A percentile compares a stretch with the other conserved stretches of the same genome.
These are phyloP conservation scores for Athalia rosae DNA, from an alignment of 2,888 invertebrate species.

Conservation along the genomic window DNA sequence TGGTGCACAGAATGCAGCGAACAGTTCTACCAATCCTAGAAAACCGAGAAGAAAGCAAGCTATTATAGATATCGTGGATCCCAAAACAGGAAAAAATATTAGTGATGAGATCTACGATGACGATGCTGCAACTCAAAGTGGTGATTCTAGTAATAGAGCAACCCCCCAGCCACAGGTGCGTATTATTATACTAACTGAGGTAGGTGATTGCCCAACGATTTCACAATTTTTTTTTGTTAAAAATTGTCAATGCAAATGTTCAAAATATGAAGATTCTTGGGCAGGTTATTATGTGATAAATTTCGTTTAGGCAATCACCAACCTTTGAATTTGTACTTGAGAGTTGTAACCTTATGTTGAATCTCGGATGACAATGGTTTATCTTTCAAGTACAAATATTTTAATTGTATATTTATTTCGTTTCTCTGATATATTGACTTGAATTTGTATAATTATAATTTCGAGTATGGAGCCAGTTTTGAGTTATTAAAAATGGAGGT, in stretches of 20 bases:
- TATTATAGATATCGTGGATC: constrained; percentile 74
- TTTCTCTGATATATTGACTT: constrained; percentile 47
- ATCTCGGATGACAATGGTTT: background rate
- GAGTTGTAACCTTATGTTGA: background rate
- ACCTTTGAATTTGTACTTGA: constrained; percentile 35
- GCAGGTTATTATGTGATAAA: background rate
- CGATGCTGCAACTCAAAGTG: constrained; percentile 73
- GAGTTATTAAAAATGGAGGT: constrained; percentile 69
- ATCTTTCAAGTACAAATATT: constrained; percentile 39
- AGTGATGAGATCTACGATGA: constrained; percentile 74
- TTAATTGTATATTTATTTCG: constrained; percentile 35
- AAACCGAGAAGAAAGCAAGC: constrained; percentile 66
- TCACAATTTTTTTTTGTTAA: background rate
- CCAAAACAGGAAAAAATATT: constrained; percentile 76
- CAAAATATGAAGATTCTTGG: background rate
- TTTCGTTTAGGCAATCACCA: constrained; percentile 33
- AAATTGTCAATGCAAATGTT: background rate
- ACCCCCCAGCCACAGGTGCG: constrained; percentile 75
- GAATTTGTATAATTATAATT: constrained; percentile 56
- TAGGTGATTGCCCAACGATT: constrained; percentile 27
- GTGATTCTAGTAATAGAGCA: constrained; percentile 75
- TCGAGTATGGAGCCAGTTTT: constrained; percentile 64
- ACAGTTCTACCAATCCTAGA: constrained; percentile 53
- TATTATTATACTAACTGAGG: constrained; percentile 48
- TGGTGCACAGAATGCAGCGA: constrained; percentile 56